Percentiles rank a stretch among this genome's conserved stretches.
phyloP scores from a whole-genome alignment of 1,140 invertebrate genomes.

The Zaprionus taronus region DNA sequence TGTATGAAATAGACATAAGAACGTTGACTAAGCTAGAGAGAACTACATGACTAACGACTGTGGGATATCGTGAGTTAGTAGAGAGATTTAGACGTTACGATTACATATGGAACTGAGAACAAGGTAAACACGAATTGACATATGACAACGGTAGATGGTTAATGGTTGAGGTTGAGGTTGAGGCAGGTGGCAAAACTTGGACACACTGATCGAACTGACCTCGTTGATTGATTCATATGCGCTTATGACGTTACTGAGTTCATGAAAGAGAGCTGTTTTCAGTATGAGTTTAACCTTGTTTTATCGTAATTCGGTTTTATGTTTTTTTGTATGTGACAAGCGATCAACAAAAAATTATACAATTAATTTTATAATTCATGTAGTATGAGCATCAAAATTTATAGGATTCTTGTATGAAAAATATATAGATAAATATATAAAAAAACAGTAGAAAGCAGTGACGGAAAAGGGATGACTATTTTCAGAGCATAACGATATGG shows the following conservation, averaged over 20 bases:
- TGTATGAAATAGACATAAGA: constrained; percentile 48
- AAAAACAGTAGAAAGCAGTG: constrained; percentile 11
- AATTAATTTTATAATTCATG: constrained; percentile 36
- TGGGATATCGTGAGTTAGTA: constrained; percentile 25
- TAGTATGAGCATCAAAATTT: constrained; percentile 11
- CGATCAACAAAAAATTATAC: constrained; percentile 44
- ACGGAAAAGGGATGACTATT: constrained; percentile 40
- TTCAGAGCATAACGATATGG: neutral
- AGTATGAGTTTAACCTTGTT: constrained; percentile 78
- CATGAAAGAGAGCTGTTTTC: constrained; percentile 81
- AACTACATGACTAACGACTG: constrained; percentile 46
- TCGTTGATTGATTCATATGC: constrained; percentile 76
- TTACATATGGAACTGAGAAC: constrained; percentile 27
- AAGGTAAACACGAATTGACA: constrained; percentile 27
- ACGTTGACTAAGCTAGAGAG: constrained; percentile 38
- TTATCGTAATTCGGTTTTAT: constrained; percentile 35
- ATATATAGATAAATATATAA: constrained; percentile 11
- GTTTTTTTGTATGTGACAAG: constrained; percentile 31
- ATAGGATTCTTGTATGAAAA: constrained; percentile 24
- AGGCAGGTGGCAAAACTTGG: constrained; percentile 36
- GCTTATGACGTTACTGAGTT: constrained; percentile 78
- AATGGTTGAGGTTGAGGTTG: too few relatives aligned
- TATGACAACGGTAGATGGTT: neutral
- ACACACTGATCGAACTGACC: constrained; percentile 75
- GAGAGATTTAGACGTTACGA: constrained; percentile 12